These are phyloP conservation scores for Ctena decussata DNA, from an alignment of 2,888 invertebrate genomes.

Conservation along the genomic window DNA sequence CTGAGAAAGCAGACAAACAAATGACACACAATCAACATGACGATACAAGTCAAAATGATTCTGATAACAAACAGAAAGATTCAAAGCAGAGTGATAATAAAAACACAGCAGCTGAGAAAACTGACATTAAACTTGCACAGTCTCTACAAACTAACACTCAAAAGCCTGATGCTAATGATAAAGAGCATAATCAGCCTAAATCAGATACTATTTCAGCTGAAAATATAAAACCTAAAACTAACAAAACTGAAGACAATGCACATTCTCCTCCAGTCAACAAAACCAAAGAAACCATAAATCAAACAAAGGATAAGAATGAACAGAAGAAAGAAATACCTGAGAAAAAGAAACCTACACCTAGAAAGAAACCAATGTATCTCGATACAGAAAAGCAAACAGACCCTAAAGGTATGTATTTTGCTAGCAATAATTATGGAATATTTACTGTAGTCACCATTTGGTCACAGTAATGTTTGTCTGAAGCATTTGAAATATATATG, in stretches of 20 bases:
- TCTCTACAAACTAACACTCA: too few species aligned
- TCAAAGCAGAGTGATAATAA: too few species aligned
- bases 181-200: background rate
- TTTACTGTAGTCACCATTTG: too few species aligned
- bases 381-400: conserved; percentile 34
- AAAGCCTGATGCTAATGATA: background rate
- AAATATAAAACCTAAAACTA: background rate
- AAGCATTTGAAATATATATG: too few species aligned
- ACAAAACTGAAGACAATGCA: background rate
- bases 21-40: too few species aligned
- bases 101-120: too few species aligned
- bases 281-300: background rate
- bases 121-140: too few species aligned
- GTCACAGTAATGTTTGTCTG: too few species aligned
- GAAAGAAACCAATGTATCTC: conserved; percentile 45
- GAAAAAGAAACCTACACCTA: background rate
- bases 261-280: background rate
- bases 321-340: conserved; percentile 5
- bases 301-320: background rate
- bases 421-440: background rate
- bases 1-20: too few species aligned
- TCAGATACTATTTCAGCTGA: background rate
- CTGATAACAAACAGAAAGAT: too few species aligned
- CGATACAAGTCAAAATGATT: too few species aligned
- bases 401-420: conserved; percentile 56